A percentile compares a stretch with the other conserved stretches of the same genome.
Evolutionary conservation across 1,140 invertebrate species (phyloP).

Genomic region (Drosophila nigrodunni): DNA sequence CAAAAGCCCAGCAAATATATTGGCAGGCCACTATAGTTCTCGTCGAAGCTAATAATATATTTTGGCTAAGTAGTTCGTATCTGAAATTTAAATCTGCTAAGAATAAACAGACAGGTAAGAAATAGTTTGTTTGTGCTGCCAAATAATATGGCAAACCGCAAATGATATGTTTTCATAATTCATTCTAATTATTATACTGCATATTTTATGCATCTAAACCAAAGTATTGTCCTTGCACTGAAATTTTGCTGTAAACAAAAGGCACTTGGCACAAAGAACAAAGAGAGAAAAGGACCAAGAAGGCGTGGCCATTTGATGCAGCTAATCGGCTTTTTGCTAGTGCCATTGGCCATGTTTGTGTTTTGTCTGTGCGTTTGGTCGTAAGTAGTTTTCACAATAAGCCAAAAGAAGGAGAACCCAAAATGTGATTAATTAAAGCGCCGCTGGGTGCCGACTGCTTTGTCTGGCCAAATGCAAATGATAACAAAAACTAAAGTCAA

Average conservation of each 20-base stretch:
- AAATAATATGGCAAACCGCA: constrained; percentile 18
- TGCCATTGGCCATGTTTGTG: constrained; percentile 35
- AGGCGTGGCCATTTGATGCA: constrained; percentile 37
- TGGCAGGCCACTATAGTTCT: constrained; percentile 8
- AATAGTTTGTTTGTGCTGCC: neutral
- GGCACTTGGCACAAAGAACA: constrained; percentile 45
- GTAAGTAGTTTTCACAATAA: constrained; percentile 67
- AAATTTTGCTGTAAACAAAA: constrained; percentile 54
- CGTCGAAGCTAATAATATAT: constrained; percentile 46
- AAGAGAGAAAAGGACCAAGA: neutral
- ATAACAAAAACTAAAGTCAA: constrained; percentile 73
- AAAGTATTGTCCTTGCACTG: constrained; percentile 49
- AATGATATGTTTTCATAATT: constrained; percentile 51
- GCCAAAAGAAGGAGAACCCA: constrained; percentile 4
- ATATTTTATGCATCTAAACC: constrained; percentile 17
- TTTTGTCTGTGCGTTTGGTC: constrained; percentile 16
- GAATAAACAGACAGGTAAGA: constrained; percentile 11
- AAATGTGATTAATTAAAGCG: constrained; percentile 76
- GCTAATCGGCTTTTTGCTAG: constrained; percentile 71
- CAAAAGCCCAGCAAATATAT: neutral
- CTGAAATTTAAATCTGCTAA: constrained; percentile 39
- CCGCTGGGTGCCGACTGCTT: constrained; percentile 56
- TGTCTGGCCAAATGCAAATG: constrained; percentile 67
- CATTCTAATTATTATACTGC: constrained; percentile 59
- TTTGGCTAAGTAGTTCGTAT: constrained; percentile 13